A percentile compares a stretch with the other conserved stretches of the same genome.
These are phyloP conservation scores for Larimichthys crocea DNA, from an alignment of 2,113 vertebrate genomes.

Conservation along the genomic window DNA sequence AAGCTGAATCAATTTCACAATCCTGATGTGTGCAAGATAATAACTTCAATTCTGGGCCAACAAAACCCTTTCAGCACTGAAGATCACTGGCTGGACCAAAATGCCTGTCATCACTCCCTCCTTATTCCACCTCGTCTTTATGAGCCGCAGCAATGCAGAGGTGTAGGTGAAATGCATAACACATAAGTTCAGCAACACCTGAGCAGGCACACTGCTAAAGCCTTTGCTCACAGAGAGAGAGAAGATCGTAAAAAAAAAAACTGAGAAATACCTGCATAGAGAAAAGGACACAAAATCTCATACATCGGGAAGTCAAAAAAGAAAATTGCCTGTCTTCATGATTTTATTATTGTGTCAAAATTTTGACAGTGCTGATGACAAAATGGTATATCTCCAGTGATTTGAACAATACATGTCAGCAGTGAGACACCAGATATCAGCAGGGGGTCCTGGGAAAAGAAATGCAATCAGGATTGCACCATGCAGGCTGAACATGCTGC, in stretches of 20 bases:
- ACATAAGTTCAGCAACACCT: slow-evolving; percentile 13
- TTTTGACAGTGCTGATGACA: background rate
- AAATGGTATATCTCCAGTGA: background rate
- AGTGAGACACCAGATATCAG: slow-evolving; percentile 4
- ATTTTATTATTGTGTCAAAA: slow-evolving; percentile 2
- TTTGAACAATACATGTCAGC: slow-evolving; percentile 1
- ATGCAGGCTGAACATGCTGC: background rate
- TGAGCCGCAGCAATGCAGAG: background rate
- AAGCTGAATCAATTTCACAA: slow-evolving; percentile 59
- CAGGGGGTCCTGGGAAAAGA: slow-evolving; percentile 6
- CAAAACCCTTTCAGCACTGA: slow-evolving; percentile 40
- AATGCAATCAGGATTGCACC: background rate
- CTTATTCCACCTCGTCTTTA: background rate
- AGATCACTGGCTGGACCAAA: slow-evolving; percentile 33
- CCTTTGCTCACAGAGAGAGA: background rate
- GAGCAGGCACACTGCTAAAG: background rate
- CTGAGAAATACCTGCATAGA: background rate
- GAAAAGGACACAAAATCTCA: background rate
- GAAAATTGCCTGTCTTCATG: background rate
- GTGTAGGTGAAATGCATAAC: background rate
- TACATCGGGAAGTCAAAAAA: background rate
- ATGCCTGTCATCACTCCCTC: slow-evolving; percentile 20
- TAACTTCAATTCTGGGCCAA: slow-evolving; percentile 48
- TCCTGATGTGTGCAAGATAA: slow-evolving; percentile 62
- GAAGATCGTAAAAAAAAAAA: background rate